Percentiles rank a stretch among this genome's conserved stretches.
These are phyloP conservation scores for Cassiopea andromeda DNA, from an alignment of 30 jellyfish, hydroid and myxozoan species.

Conservation along the genomic window DNA sequence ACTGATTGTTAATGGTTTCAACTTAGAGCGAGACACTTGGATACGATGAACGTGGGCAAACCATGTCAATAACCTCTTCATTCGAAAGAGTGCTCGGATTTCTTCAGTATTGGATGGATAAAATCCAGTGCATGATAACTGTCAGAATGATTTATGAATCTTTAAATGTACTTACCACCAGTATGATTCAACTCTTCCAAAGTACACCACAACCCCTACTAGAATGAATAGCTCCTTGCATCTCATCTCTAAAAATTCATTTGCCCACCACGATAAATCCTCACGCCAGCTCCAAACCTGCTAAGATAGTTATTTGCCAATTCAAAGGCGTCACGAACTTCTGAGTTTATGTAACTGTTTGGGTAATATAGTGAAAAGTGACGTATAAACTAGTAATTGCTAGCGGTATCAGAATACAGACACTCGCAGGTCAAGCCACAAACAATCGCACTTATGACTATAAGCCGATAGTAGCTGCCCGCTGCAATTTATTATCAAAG, in stretches of 20 bases:
- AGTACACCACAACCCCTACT: conserved; percentile 16
- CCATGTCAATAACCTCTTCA: neutral
- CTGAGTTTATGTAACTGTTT: conserved; percentile 51
- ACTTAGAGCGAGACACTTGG: neutral
- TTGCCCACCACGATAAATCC: conserved; percentile 17
- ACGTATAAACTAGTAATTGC: conserved; percentile 52
- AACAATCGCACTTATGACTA: conserved; percentile 49
- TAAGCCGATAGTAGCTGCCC: conserved; percentile 72
- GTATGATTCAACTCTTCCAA: conserved; percentile 33
- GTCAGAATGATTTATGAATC: neutral
- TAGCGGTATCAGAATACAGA: conserved; percentile 55
- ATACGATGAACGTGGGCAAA: neutral
- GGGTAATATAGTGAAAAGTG: conserved; percentile 55
- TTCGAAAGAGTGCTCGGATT: neutral
- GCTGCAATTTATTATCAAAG: conserved; percentile 63
- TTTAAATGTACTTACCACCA: conserved; percentile 44
- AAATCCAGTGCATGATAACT: neutral
- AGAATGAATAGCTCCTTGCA: conserved; percentile 22
- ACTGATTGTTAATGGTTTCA: neutral
- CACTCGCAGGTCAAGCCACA: conserved; percentile 71
- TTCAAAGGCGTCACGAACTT: conserved; percentile 30
- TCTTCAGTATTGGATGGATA: neutral
- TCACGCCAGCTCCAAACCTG: neutral
- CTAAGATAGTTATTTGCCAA: neutral
- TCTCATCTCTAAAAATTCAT: conserved; percentile 36